Percentiles rank a stretch among this genome's conserved stretches.
phyloP scores from a whole-genome alignment of 2,113 vertebrate genomes.

The Picathartes gymnocephalus region DNA sequence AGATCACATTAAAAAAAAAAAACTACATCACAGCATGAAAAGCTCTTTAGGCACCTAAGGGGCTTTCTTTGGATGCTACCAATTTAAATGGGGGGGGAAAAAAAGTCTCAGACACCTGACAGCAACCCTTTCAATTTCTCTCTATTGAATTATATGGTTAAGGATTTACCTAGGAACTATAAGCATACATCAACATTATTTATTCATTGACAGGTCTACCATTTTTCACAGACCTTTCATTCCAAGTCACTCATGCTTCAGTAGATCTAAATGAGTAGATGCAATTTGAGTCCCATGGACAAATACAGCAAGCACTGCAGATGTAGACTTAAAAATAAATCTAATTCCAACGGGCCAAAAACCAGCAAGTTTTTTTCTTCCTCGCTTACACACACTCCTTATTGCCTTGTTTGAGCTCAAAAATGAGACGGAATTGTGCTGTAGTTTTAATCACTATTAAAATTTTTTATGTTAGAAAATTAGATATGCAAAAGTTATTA shows the following conservation, averaged over 20 bases:
- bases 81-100: background rate
- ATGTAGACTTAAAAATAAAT: constrained; percentile 21
- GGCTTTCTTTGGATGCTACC: background rate
- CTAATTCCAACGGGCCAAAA: constrained; percentile 17
- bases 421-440: background rate
- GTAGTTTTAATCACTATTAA: background rate
- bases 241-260: background rate
- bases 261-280: background rate
- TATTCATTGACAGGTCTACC: background rate
- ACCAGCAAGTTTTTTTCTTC: background rate
- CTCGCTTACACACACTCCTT: background rate
- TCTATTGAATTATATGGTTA: background rate
- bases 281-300: background rate
- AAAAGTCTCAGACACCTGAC: background rate
- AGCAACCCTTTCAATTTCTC: background rate
- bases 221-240: background rate
- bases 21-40: background rate
- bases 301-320: background rate
- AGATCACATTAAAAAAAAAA: background rate
- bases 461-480: background rate
- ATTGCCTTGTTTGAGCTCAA: background rate
- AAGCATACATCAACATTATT: background rate
- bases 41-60: background rate
- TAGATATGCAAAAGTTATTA: background rate
- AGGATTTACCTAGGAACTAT: background rate